Evolutionary conservation across 2,888 invertebrate species (phyloP), one percentile per base, ranked within the genome.

Genomic region (Euproctis similis): DNA sequence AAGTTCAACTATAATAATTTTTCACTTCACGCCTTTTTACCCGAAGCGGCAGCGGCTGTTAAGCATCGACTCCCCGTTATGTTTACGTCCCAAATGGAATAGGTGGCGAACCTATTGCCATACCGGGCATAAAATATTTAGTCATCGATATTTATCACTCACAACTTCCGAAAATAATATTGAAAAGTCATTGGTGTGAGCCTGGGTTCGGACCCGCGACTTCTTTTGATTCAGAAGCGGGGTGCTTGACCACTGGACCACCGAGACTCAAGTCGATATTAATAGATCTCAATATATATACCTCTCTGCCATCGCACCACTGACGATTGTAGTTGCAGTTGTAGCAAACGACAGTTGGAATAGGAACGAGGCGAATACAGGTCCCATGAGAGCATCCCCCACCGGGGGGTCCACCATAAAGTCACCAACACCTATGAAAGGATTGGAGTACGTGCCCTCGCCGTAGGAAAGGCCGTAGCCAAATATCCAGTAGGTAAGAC

Each of bases 231-330:
- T n/a, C n/a, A n/a, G n/a, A n/a, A n/a, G n/a, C n/a, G n/a, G n/a
- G n/a, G n/a, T n/a, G n/a, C n/a, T n/a, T n/a, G n/a, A n/a, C n/a
- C n/a, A 14, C 14, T 14, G 14, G 6, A 14, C 14, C 14, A 14
- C 14, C 4, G 14, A 14, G 14, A n/a, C 14, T 14, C 14, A 20
- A 9, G 4, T 10, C 5, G 4, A 9, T 21, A 4, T 1, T n/a
- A n/a, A n/a, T n/a, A n/a, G n/a, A n/a, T n/a, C n/a, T n/a, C 9
- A 9, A 8, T 5, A 3, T 2, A 7, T 45, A 53, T 64, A 94
- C 92, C 96, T 88, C 69, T 97, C 97, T 1, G 96, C 96, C 94
- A 97, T 96, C 3, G 96, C 95, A 0, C 97, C 97, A 51, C 94
- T 95, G 0, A 96, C 95, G 34, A 96, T 96, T 0, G 96, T 96